Conservation (phyloP, 2,113 vertebrate genomes). For the Gnathonemus longibarbis region DNA sequence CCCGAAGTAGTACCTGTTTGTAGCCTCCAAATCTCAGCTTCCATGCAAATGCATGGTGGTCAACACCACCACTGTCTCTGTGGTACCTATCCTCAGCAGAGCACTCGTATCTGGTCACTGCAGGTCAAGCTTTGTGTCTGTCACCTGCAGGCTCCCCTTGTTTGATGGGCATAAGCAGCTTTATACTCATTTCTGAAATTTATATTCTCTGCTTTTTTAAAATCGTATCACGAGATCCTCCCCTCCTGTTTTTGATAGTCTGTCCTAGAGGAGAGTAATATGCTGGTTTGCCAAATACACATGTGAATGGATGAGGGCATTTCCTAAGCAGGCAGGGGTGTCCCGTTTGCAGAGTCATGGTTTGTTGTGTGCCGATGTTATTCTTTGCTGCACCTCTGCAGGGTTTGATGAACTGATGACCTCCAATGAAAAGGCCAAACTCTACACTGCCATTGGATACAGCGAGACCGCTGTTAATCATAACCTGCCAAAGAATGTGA, state of each 20-base stretch:
- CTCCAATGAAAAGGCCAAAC: constrained; percentile 77
- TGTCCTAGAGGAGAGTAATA: background rate
- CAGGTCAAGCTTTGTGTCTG: background rate
- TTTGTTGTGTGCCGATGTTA: constrained; percentile 1
- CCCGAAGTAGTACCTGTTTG: background rate
- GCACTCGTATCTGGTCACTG: background rate
- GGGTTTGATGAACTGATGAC: constrained; percentile 85
- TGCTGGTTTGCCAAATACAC: background rate
- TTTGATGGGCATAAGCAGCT: background rate
- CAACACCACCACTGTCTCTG: background rate
- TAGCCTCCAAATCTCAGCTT: background rate
- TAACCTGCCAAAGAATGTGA: constrained; percentile 88
- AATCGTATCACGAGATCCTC: background rate
- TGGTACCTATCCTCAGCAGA: background rate
- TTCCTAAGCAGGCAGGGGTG: background rate
- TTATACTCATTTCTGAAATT: background rate
- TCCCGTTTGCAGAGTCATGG: background rate
- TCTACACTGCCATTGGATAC: constrained; percentile 96
- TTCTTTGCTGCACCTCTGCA: constrained; percentile 38
- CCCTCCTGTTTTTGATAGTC: background rate
- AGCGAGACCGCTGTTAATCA: constrained; percentile 85
- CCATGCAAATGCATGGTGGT: background rate
- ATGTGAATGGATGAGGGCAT: background rate
- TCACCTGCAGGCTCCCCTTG: background rate
- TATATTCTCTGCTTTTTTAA: background rate